Evolutionary conservation across 2,797 vertebrate species (phyloP).

Genomic region (Cryptoprocta ferox): DNA sequence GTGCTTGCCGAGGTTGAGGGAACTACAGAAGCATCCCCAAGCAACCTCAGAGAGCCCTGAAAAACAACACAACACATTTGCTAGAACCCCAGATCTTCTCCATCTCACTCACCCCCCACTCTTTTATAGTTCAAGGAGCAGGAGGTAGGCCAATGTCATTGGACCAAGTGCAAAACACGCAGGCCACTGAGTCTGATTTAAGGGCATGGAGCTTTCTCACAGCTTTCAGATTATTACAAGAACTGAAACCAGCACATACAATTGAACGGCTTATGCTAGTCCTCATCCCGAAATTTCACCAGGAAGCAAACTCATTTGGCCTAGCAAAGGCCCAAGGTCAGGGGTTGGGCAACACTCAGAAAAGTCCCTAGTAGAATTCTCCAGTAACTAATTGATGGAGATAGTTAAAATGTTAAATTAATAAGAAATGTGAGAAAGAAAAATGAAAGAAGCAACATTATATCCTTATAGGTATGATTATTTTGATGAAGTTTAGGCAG

Average conservation of each 20-base stretch:
- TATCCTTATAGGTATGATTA: background rate
- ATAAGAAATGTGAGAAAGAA: background rate
- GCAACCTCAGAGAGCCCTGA: background rate
- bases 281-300: background rate
- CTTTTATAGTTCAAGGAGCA: background rate
- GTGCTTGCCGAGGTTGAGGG: background rate
- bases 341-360: background rate
- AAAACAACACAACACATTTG: background rate
- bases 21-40: background rate
- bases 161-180: background rate
- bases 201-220: background rate
- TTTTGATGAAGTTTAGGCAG: background rate
- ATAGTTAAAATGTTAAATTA: background rate
- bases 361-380: background rate
- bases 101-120: background rate
- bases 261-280: background rate
- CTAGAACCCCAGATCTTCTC: background rate
- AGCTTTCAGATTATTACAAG: background rate
- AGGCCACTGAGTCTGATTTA: background rate
- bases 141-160: background rate
- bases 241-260: background rate
- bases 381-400: background rate
- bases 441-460: background rate
- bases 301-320: background rate
- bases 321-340: background rate